Conservation (phyloP, 2,113 vertebrate genomes). For the Irena cyanogastra region DNA sequence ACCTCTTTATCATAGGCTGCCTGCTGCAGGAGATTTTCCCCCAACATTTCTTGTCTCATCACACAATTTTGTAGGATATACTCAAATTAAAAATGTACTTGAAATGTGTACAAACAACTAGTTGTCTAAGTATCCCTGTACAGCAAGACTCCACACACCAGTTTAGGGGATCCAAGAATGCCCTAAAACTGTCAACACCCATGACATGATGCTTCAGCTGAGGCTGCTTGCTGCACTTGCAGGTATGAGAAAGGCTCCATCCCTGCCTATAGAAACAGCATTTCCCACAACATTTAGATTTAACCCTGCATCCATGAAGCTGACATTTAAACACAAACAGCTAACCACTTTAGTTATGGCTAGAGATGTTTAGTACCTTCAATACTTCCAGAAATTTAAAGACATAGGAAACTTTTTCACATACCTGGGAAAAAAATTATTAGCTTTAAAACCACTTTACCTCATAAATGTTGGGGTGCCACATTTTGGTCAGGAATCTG, state of each 20-base stretch:
- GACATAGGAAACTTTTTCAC: not conserved
- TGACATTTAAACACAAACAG: not conserved
- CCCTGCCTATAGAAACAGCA: not conserved
- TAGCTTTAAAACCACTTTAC: slow-evolving; percentile 65
- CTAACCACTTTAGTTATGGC: not conserved
- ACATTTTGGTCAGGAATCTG: slow-evolving; percentile 98
- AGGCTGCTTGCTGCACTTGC: not conserved
- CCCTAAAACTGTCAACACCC: not conserved
- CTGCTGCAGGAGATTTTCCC: not conserved
- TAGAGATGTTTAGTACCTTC: not conserved
- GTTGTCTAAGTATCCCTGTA: not conserved
- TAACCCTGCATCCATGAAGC: not conserved
- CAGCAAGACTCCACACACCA: not conserved
- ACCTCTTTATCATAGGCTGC: not conserved
- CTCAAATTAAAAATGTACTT: not conserved
- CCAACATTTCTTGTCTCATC: not conserved
- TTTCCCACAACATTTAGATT: not conserved
- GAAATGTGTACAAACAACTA: not conserved
- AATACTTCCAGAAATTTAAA: not conserved
- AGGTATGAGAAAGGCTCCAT: not conserved
- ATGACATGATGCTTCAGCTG: not conserved
- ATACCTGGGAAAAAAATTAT: not conserved
- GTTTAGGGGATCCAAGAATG: not conserved
- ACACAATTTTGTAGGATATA: not conserved
- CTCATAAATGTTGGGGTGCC: slow-evolving; percentile 98